Percentiles rank a stretch among this genome's conserved stretches.
Evolutionary conservation across 2,113 vertebrate species (phyloP).

Genomic region (Scomber colias): DNA sequence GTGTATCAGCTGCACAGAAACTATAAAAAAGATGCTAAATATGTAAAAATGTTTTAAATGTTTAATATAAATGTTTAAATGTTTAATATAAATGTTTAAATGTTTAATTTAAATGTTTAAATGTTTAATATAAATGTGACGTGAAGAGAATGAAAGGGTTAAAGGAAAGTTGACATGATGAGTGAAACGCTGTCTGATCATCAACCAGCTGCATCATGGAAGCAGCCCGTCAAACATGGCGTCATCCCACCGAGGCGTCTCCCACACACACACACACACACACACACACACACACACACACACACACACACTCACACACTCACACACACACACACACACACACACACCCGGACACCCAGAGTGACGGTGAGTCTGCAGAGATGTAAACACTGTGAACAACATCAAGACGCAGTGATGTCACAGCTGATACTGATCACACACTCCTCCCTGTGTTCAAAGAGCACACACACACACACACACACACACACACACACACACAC

Average conservation of each 20-base stretch:
- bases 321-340: too few relatives aligned
- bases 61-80: too few relatives aligned
- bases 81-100: too few relatives aligned
- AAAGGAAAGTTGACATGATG: too few relatives aligned
- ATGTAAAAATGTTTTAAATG: too few relatives aligned
- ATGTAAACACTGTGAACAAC: slow-evolving; percentile 49
- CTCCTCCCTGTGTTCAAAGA: slow-evolving; percentile 47
- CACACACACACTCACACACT: too few relatives aligned
- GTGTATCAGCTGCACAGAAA: too few relatives aligned
- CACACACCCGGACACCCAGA: slow-evolving; percentile 15
- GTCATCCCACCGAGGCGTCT: slow-evolving; percentile 47
- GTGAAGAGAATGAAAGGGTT: too few relatives aligned
- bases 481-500: slow-evolving; percentile 32
- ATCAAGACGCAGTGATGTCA: slow-evolving; percentile 47
- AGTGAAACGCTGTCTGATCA: not conserved
- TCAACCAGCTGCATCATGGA: slow-evolving; percentile 41
- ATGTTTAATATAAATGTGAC: too few relatives aligned
- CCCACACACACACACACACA: not conserved
- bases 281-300: too few relatives aligned
- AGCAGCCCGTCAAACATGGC: slow-evolving; percentile 48
- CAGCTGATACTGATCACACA: slow-evolving; percentile 60
- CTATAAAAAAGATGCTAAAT: too few relatives aligned
- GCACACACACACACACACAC: slow-evolving; percentile 31
- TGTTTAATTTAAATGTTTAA: too few relatives aligned
- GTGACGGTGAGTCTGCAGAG: slow-evolving; percentile 5